These are phyloP conservation scores for Pangasius djambal DNA, from an alignment of 2,797 vertebrate genomes.

Conservation along the genomic window DNA sequence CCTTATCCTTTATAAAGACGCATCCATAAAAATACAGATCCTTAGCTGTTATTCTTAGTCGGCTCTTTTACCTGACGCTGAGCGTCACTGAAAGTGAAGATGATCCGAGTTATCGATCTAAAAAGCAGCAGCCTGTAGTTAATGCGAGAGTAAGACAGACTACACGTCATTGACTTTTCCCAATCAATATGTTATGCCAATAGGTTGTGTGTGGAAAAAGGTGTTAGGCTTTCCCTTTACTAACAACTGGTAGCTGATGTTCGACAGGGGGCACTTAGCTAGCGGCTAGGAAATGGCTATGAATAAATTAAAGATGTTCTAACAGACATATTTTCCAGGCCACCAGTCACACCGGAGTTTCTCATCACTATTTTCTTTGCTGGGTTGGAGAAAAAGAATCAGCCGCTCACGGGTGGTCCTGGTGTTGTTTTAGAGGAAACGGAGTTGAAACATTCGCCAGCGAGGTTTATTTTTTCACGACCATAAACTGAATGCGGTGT, in stretches of 20 bases:
- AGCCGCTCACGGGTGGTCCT: too few relatives aligned
- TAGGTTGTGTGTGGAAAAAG: background rate
- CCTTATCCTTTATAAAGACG: background rate
- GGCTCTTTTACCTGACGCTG: background rate
- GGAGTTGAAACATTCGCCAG: background rate
- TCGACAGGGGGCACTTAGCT: background rate
- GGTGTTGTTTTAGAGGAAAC: background rate
- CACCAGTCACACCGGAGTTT: background rate
- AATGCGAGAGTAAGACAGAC: background rate
- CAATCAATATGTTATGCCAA: background rate
- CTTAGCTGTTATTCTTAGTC: background rate
- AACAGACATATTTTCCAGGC: background rate
- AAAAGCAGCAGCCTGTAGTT: background rate
- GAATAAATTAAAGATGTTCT: background rate
- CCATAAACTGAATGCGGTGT: background rate
- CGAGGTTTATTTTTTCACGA: background rate
- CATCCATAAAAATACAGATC: background rate
- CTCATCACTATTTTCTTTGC: background rate
- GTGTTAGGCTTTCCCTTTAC: constrained; percentile 3
- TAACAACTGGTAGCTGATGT: background rate
- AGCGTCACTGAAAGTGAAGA: background rate
- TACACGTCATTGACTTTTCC: constrained; percentile 1
- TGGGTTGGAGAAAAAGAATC: background rate
- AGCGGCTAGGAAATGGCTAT: background rate
- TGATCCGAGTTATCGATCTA: background rate